Evolutionary conservation across 2,113 vertebrate species (phyloP).

Genomic region (Psephotus haematonotus): DNA sequence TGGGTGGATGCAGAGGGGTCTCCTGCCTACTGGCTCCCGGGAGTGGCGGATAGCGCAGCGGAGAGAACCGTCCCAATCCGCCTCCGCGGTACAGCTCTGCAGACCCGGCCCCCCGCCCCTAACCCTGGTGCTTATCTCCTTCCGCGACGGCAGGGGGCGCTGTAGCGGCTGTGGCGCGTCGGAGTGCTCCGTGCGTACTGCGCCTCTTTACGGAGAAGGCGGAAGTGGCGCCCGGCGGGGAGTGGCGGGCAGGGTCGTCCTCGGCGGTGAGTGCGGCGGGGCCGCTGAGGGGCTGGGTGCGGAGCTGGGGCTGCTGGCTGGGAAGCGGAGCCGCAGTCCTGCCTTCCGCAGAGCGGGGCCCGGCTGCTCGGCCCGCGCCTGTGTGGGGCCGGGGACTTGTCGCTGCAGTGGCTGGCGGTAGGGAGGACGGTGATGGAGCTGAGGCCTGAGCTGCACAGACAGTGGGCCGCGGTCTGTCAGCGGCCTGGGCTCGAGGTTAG

Average conservation of each 20-base stretch:
- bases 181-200: neutral
- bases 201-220: neutral
- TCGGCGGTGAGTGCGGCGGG: neutral
- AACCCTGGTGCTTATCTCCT: neutral
- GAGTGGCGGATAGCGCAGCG: too few species aligned
- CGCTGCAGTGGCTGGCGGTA: neutral
- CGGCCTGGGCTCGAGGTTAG: rapidly evolving
- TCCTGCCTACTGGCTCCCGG: too few species aligned
- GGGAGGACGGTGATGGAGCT: neutral
- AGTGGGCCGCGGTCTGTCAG: neutral
- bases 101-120: too few species aligned
- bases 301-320: neutral
- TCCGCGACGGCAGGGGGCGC: neutral
- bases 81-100: too few species aligned
- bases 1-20: too few species aligned
- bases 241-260: neutral
- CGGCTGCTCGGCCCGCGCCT: too few species aligned
- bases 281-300: neutral
- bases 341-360: neutral
- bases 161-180: neutral
- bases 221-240: neutral
- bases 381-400: neutral
- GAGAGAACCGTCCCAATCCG: too few species aligned
- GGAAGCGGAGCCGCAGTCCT: neutral
- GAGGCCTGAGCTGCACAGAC: neutral